Evolutionary conservation across 2,113 vertebrate species (phyloP), one percentile per base, ranked within the genome.

Genomic region (Pogonocichla stellata): DNA sequence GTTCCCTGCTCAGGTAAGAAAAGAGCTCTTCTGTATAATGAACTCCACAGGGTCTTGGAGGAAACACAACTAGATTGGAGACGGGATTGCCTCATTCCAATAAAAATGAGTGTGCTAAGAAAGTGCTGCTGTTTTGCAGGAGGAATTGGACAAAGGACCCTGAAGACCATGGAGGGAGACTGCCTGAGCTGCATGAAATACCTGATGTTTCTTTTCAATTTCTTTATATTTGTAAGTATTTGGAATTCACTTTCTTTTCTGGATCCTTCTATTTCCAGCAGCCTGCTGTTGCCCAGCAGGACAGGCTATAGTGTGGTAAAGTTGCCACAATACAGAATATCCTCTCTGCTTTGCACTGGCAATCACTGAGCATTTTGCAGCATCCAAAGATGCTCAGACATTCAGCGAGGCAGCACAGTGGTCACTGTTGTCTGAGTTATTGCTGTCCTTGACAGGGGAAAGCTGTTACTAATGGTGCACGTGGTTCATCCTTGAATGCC

Each of bases 171-270:
- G 99, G 99, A 99, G 96, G 99, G 99, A 24, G 99, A 99, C 96
- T 99, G 98, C 80, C 98, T 99, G 94, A 99, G 98, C 98, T 99
- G 99, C 90, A 98, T 99, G 98, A 99, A 99, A 96, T 99, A 99
- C 75, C 98, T 99, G 97, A 99, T 99, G 99, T 99, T 99, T 93
- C 98, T 99, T 96, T 99, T 99, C 97, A 99, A 99, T 97, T 99
- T 99, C 97, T 98, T 99, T 95, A 99, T 99, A 93, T 99, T 99
- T 96, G 99, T 99, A 97, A 99, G 99, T 99, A 97, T 93, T 95
- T 82, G 53, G 4, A 91, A 86, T 60, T 48, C 8, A 7, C 23
- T 54, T 67, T 69, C 38, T 61, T 33, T 56, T 19, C 33, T 36
- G 29, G 62, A 47, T 47, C 15, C 9, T 45, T 14, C 36, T 8